phyloP scores from a whole-genome alignment of 2,888 invertebrate genomes.

The Xestia ashworthii region DNA sequence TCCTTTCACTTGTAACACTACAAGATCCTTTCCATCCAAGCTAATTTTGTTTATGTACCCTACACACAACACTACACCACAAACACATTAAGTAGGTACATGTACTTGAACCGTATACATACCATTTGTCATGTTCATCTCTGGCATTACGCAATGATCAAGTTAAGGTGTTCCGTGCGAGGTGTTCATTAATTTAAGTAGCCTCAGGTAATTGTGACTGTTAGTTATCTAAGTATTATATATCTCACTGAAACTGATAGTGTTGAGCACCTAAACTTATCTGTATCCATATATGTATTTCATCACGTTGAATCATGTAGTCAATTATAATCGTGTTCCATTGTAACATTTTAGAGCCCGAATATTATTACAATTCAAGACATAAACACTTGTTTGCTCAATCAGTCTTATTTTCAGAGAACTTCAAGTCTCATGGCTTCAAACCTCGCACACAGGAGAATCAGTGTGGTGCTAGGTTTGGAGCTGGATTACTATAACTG shows the following conservation, averaged over 20 bases:
- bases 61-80: constrained; percentile 76
- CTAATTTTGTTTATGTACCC: constrained; percentile 84
- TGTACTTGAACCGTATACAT: constrained; percentile 59
- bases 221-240: constrained; percentile 72
- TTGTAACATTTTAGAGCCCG: constrained; percentile 65
- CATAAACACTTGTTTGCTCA: constrained; percentile 67
- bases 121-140: constrained; percentile 71
- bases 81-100: constrained; percentile 61
- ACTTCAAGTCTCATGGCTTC: constrained; percentile 65
- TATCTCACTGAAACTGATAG: constrained; percentile 81
- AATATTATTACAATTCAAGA: constrained; percentile 63
- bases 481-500: constrained; percentile 54
- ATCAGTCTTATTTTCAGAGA: constrained; percentile 75
- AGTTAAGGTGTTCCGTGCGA: constrained; percentile 90
- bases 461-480: constrained; percentile 69
- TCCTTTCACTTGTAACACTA: constrained; percentile 79
- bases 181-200: constrained; percentile 78
- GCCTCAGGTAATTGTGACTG: constrained; percentile 73
- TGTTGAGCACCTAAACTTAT: constrained; percentile 89
- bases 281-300: constrained; percentile 76
- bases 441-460: constrained; percentile 68
- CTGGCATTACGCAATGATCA: constrained; percentile 80
- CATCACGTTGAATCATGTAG: constrained; percentile 83
- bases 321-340: constrained; percentile 65
- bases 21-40: constrained; percentile 85